Evolutionary conservation across 2,797 vertebrate species (phyloP).

Genomic region (Neostethus bicornis): DNA sequence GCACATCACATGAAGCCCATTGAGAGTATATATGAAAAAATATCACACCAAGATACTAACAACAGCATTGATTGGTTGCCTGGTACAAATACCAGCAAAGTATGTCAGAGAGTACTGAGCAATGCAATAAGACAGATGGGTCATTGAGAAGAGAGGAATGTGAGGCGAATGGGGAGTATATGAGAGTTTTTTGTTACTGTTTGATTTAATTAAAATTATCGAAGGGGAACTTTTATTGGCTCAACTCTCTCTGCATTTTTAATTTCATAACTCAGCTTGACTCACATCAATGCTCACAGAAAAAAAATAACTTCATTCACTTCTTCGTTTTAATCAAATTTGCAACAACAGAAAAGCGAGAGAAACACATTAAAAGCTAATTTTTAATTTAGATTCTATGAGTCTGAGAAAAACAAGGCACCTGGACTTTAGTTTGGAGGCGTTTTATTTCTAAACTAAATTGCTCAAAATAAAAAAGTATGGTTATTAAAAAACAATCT

Average conservation of each 20-base stretch:
- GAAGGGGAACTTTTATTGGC: neutral
- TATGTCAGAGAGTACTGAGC: conserved; percentile 27
- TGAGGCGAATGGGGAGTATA: neutral
- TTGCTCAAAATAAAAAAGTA: too few relatives aligned
- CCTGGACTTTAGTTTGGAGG: too few relatives aligned
- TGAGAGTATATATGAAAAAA: conserved; percentile 44
- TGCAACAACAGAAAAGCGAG: neutral
- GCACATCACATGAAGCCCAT: conserved; percentile 24
- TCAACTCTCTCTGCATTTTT: neutral
- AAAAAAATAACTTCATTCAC: conserved; percentile 5
- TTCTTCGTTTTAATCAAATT: conserved; percentile 5
- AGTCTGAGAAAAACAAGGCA: too few relatives aligned
- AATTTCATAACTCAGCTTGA: neutral
- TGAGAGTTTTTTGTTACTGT: neutral
- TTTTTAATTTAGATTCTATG: too few relatives aligned
- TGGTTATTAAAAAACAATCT: too few relatives aligned
- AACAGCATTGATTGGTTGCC: conserved; percentile 25
- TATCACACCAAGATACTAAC: conserved; percentile 17
- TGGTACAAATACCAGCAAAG: conserved; percentile 29
- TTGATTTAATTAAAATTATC: neutral
- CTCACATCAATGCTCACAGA: neutral
- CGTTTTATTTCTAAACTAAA: too few relatives aligned
- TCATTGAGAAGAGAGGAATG: neutral
- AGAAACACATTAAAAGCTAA: too few relatives aligned
- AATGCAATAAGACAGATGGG: conserved; percentile 26